Conservation (phyloP, 2,113 vertebrate species). For the Hyperopisus bebe region DNA sequence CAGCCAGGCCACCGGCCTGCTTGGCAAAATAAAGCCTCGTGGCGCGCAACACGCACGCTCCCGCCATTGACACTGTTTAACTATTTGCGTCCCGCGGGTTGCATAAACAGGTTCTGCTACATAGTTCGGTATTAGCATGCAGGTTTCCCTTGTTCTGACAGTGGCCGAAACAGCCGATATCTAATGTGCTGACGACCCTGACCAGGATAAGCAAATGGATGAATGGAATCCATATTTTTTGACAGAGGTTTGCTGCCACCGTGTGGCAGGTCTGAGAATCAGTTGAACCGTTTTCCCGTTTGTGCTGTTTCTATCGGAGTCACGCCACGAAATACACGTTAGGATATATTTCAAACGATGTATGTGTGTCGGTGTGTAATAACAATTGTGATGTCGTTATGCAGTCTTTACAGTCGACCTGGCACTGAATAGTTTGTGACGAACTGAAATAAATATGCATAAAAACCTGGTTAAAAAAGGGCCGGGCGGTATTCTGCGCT, state of each 20-base stretch:
- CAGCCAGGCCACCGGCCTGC: background rate
- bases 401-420: background rate
- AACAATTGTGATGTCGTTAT: background rate
- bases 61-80: background rate
- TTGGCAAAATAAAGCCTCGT: background rate
- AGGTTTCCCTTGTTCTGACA: background rate
- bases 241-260: background rate
- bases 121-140: background rate
- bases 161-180: background rate
- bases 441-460: background rate
- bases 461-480: background rate
- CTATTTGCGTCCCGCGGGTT: background rate
- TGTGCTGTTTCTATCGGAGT: background rate
- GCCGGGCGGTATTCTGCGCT: background rate
- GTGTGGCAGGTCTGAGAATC: background rate
- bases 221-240: background rate
- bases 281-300: background rate
- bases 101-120: background rate
- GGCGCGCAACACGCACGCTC: background rate
- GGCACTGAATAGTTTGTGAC: background rate
- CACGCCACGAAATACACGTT: background rate
- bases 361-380: background rate
- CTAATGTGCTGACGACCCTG: background rate
- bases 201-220: background rate
- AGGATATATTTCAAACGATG: background rate